phyloP scores from a whole-genome alignment of 2,888 invertebrate species.

The Euproctis similis region DNA sequence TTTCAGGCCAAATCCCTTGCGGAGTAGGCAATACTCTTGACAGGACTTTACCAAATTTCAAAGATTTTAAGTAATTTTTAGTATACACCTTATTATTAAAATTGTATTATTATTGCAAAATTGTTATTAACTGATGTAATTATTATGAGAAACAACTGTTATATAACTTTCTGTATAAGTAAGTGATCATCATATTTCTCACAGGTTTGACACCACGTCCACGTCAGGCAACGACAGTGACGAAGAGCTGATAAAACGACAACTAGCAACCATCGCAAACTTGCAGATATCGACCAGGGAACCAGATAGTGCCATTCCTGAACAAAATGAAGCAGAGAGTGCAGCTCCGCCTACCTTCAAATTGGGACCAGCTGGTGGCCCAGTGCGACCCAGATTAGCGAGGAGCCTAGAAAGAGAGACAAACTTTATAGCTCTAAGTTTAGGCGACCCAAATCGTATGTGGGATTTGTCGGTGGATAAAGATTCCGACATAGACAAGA shows the following conservation, averaged over 20 bases:
- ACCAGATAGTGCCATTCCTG: constrained; percentile 54
- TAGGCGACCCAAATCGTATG: constrained; percentile 60
- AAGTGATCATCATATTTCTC: too few species aligned
- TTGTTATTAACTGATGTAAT: too few species aligned
- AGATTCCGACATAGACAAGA: constrained; percentile 72
- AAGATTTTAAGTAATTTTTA: too few species aligned
- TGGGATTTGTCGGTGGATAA: constrained; percentile 65
- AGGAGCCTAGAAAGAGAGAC: constrained; percentile 55
- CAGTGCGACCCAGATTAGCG: constrained; percentile 56
- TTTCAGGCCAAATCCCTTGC: too few species aligned
- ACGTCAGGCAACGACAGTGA: constrained; percentile 82
- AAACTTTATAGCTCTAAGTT: constrained; percentile 54
- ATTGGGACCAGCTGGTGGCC: constrained; percentile 74
- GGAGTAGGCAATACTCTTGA: too few species aligned
- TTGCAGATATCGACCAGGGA: constrained; percentile 58
- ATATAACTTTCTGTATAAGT: too few species aligned
- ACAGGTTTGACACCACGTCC: constrained; percentile 76
- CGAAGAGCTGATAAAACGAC: constrained; percentile 64
- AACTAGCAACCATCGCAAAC: constrained; percentile 54
- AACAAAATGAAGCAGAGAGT: constrained; percentile 50
- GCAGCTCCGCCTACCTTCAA: constrained; percentile 81
- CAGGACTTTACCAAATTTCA: too few species aligned
- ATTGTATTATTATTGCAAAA: too few species aligned
- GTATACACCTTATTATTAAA: too few species aligned
- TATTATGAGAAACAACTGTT: too few species aligned